phyloP scores from a whole-genome alignment of 2,888 invertebrate species.

The Melinaea menophilus region DNA sequence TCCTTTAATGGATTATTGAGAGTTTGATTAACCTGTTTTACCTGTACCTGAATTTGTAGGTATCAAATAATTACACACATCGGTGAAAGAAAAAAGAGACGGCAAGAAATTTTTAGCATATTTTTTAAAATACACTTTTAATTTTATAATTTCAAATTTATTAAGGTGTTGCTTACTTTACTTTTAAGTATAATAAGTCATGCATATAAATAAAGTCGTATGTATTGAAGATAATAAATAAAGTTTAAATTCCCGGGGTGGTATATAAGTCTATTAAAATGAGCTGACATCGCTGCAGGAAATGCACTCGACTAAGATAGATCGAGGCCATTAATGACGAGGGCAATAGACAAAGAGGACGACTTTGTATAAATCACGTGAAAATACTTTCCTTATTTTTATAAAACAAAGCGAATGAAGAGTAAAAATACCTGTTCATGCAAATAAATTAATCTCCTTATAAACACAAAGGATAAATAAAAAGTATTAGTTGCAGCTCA shows the following conservation, averaged over 20 bases:
- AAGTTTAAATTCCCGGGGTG: constrained; percentile 16
- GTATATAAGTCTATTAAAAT: constrained; percentile 31
- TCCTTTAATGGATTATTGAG: too few relatives aligned
- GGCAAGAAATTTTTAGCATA: too few relatives aligned
- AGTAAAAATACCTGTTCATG: neutral
- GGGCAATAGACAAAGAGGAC: constrained; percentile 24
- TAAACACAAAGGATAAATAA: constrained; percentile 9
- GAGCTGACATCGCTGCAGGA: constrained; percentile 35
- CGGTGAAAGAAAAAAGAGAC: too few relatives aligned
- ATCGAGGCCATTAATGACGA: constrained; percentile 48
- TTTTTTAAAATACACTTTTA: neutral
- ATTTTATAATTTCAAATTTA: neutral
- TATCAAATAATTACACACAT: too few relatives aligned
- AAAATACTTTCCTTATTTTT: constrained; percentile 13
- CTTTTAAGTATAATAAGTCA: too few relatives aligned
- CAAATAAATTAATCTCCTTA: neutral
- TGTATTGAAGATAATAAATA: constrained; percentile 1
- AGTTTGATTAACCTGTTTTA: too few relatives aligned
- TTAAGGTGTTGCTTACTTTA: neutral
- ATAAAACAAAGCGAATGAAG: too few relatives aligned
- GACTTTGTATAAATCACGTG: constrained; percentile 21
- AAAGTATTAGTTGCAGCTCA: constrained; percentile 11
- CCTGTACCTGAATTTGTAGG: too few relatives aligned
- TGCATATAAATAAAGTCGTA: neutral
- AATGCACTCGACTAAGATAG: constrained; percentile 51